Evolutionary conservation across 1,140 invertebrate species (phyloP).

Genomic region (Sitophilus oryzae): DNA sequence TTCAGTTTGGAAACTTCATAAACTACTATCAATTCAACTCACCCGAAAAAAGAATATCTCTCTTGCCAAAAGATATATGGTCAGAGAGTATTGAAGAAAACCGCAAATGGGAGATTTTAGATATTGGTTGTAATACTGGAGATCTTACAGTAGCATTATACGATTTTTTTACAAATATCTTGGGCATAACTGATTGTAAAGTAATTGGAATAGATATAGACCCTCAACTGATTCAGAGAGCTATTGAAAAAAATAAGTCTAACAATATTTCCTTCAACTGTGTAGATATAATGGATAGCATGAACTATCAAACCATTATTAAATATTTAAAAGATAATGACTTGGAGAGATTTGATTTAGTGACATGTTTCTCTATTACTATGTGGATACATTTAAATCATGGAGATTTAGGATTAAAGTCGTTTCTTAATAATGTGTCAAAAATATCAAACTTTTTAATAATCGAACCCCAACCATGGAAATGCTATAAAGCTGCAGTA

Average conservation of each 20-base stretch:
- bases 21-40: conserved; percentile 81
- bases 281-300: conserved; percentile 55
- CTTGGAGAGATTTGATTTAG: conserved; percentile 57
- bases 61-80: conserved; percentile 59
- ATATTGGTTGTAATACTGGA: conserved; percentile 77
- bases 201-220: conserved; percentile 73
- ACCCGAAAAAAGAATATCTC: conserved; percentile 55
- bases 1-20: conserved; percentile 74
- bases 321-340: conserved; percentile 45
- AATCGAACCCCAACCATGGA: conserved; percentile 78
- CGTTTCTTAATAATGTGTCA: conserved; percentile 55
- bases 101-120: conserved; percentile 48
- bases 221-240: conserved; percentile 59
- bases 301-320: conserved; percentile 42
- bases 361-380: conserved; percentile 75
- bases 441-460: conserved; percentile 53
- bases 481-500: conserved; percentile 68
- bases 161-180: conserved; percentile 48
- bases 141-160: conserved; percentile 58
- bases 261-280: conserved; percentile 52
- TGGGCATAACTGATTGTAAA: conserved; percentile 43
- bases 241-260: conserved; percentile 48
- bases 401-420: conserved; percentile 62
- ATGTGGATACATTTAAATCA: conserved; percentile 85
- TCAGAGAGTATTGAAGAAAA: conserved; percentile 27